A percentile compares a stretch with the other conserved stretches of the same genome.
Evolutionary conservation across 2,113 vertebrate species (phyloP).

Genomic region (Falcunculus frontatus): DNA sequence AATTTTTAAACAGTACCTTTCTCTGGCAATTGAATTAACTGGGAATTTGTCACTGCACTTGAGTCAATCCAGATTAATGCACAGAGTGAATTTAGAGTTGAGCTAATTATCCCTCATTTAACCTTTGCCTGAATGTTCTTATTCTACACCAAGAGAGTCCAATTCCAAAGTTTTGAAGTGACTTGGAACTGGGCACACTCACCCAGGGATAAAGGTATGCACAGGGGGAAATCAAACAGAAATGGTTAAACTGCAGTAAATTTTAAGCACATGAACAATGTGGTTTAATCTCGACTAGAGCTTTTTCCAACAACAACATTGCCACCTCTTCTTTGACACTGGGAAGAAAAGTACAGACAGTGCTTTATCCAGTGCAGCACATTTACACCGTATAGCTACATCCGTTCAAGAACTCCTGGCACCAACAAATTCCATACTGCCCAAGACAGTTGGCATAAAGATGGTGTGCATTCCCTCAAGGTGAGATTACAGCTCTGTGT

Average conservation of each 20-base stretch:
- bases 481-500: background rate
- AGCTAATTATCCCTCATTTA: background rate
- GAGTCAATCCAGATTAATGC: background rate
- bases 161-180: background rate
- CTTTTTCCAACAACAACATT: background rate
- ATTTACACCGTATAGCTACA: background rate
- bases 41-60: background rate
- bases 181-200: background rate
- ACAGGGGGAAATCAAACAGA: background rate
- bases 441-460: background rate
- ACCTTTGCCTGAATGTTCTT: background rate
- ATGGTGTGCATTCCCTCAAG: background rate
- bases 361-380: background rate
- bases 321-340: background rate
- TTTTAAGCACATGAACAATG: background rate
- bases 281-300: background rate
- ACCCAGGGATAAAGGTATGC: background rate
- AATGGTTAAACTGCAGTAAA: background rate
- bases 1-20: slow-evolving; percentile 5
- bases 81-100: background rate
- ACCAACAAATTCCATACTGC: background rate
- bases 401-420: background rate
- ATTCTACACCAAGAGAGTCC: background rate
- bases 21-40: background rate
- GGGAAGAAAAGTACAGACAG: background rate